These are phyloP conservation scores for Biston betularia DNA, from an alignment of 2,888 invertebrate species.

Conservation along the genomic window DNA sequence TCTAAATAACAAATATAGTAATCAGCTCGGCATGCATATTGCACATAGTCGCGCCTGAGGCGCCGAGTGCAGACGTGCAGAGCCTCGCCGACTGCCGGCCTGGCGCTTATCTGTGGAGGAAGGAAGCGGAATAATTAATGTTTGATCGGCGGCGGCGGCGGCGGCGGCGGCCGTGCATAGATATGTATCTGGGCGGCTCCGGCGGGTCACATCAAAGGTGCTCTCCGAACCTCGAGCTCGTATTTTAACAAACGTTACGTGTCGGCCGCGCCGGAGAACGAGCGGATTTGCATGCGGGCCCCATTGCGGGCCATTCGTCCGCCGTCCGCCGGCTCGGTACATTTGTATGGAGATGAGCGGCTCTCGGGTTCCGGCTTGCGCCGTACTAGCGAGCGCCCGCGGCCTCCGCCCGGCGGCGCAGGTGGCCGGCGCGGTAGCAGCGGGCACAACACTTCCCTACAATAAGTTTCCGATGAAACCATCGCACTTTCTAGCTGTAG, in stretches of 20 bases:
- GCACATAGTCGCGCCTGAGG: too few relatives aligned
- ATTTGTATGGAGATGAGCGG: constrained; percentile 43
- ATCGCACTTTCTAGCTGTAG: not conserved
- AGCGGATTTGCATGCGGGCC: constrained; percentile 37
- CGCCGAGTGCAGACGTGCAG: too few relatives aligned
- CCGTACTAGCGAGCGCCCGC: constrained; percentile 7
- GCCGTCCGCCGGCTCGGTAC: constrained; percentile 34
- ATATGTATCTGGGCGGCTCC: constrained; percentile 24
- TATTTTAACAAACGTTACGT: constrained; percentile 33
- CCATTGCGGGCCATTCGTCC: constrained; percentile 31
- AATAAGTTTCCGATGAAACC: not conserved
- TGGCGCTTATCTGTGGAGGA: constrained; percentile 8
- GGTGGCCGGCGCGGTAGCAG: not conserved
- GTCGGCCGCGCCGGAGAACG: constrained; percentile 11
- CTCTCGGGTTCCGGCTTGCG: constrained; percentile 19
- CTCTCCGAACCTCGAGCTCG: constrained; percentile 20
- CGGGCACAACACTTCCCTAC: constrained; percentile 15
- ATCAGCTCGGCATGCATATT: too few relatives aligned
- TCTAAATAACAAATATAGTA: too few relatives aligned
- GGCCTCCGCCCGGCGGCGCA: constrained; percentile 22
- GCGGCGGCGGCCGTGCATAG: constrained; percentile 12
- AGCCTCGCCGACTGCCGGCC: not conserved
- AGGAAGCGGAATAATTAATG: constrained; percentile 15
- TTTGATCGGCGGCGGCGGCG: constrained; percentile 13
- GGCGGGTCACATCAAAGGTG: constrained; percentile 28